Evolutionary conservation across 2,113 vertebrate genomes (phyloP), one percentile per base, ranked within the genome.

Genomic region (Limanda limanda): DNA sequence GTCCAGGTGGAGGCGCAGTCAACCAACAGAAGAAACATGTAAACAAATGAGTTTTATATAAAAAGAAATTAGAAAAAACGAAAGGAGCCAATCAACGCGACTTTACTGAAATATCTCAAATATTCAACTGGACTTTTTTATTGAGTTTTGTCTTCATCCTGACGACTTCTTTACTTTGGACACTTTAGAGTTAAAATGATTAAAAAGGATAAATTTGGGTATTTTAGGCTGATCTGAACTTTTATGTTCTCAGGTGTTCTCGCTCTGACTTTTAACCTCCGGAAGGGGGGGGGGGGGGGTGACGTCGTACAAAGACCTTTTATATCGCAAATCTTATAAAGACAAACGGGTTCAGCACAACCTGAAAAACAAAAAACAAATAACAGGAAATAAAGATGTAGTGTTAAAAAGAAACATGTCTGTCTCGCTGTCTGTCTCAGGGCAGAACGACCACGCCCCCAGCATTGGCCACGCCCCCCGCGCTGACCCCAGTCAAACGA

Each of bases 331-430:
- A 86, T 81, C 82, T 82, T 72, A 85, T 56, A 61, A 80, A 88
- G 87, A 89, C 83, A 90, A 85, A 88, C 71, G 48, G 86, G 71
- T 82, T 88, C 82, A 84, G 86, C 84, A 90, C 86, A 78, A 87
- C 73, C 86, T 81, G 84, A 69, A 87, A 71, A 88, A 74, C 66
- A 47, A 76, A 74, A 79, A 66, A 52, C 51, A 66, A 51, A 83
- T 31, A 31, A 80, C 15, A 68, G 12, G 71, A 77, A 63, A 54
- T 12, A 76, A 85, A 84, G 81, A 83, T 86, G 86, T 91, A 91
- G 90, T 91, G 90, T 91, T 87, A 76, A 75, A 83, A 81, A 72
- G 69, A 66, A 23, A 61, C 57, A 5, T 27, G 68, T 61, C 21
- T 20, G 40, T 74, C 25, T 52, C 15, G 6, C 42, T 42, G 10